Evolutionary conservation across 1,140 invertebrate genomes (phyloP), one percentile per base, ranked within the genome.

Genomic region (Drosophila varians): DNA sequence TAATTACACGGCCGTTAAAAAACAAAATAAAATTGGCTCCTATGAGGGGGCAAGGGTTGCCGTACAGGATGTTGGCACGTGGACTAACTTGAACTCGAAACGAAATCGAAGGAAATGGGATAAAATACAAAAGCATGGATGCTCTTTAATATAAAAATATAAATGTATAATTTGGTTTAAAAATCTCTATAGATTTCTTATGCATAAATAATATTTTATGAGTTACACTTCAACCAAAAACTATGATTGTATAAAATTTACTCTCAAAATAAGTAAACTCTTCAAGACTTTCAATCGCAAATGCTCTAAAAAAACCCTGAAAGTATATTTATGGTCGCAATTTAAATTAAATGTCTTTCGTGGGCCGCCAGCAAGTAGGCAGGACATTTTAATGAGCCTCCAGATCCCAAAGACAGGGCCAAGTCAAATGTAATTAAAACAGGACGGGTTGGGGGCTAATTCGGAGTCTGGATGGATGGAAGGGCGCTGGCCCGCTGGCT

Each of bases 341-440:
- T 84, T 84, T 79, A 84, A 84, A 55, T 72, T 60, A 53, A 79
- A 75, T 86, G 65, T 73, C 55, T 75, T 77, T 60, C 57, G 48
- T 48, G 26, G 58, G 49, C 65, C 74, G 46, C 56, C 70, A 25
- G 61, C 60, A 72, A 79, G 72, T 72, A 73, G 75, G 53, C 65
- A 79, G 54, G 75, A 76, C 57, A 86, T 73, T 84, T 84, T 86
- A 75, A 75, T 66, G 60, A 64, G 60, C 78, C 56, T 43, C 70
- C 45, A 48, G 48, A 38, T 51, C 43, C 16, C 14, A 8, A 58
- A 70, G 64, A 58, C 70, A 55, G 26, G 40, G 71, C 19, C 49
- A 68, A 47, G 71, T 19, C 46, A 64, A 79, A 79, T 68, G 79
- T 79, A 83, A 83, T 84, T 83, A 83, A 83, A 83, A 74, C 74